Percentiles rank a stretch among this genome's conserved stretches.
Evolutionary conservation across 2,888 invertebrate species (phyloP).

Genomic region (Cordilura impudica): DNA sequence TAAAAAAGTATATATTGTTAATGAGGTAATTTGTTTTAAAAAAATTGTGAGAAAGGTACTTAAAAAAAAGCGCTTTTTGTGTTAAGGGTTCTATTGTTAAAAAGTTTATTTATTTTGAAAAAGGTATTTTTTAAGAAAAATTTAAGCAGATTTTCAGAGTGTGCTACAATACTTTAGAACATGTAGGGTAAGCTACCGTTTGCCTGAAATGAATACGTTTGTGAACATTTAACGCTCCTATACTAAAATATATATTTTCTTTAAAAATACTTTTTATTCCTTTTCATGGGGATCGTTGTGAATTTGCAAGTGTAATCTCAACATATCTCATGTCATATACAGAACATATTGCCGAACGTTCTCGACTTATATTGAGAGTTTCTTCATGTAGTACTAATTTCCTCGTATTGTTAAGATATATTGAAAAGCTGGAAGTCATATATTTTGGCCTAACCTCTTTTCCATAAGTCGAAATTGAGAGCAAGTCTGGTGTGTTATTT

Average conservation of each 20-base stretch:
- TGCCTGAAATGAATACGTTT: conserved; percentile 46
- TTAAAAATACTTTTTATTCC: conserved; percentile 48
- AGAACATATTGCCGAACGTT: conserved; percentile 17
- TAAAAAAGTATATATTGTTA: too few species aligned
- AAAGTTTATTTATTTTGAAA: too few species aligned
- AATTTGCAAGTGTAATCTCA: conserved; percentile 30
- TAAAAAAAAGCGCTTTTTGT: too few species aligned
- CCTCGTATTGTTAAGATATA: conserved; percentile 28
- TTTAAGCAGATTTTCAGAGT: conserved; percentile 12
- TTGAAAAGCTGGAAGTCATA: conserved; percentile 49
- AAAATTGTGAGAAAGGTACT: too few species aligned
- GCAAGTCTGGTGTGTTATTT: too few species aligned
- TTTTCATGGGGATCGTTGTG: conserved; percentile 38
- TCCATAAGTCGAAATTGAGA: too few species aligned
- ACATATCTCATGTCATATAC: conserved; percentile 36
- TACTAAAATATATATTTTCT: conserved; percentile 37
- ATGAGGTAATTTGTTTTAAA: too few species aligned
- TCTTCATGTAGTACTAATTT: conserved; percentile 36
- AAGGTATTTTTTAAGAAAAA: too few species aligned
- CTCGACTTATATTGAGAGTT: conserved; percentile 28
- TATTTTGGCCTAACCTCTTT: neutral
- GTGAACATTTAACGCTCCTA: conserved; percentile 42
- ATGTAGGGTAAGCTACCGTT: conserved; percentile 32
- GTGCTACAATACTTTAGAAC: conserved; percentile 28
- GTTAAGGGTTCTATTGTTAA: too few species aligned